Evolutionary conservation across 2,797 vertebrate genomes (phyloP), one percentile per base, ranked within the genome.

Genomic region (Aeoliscus strigatus): DNA sequence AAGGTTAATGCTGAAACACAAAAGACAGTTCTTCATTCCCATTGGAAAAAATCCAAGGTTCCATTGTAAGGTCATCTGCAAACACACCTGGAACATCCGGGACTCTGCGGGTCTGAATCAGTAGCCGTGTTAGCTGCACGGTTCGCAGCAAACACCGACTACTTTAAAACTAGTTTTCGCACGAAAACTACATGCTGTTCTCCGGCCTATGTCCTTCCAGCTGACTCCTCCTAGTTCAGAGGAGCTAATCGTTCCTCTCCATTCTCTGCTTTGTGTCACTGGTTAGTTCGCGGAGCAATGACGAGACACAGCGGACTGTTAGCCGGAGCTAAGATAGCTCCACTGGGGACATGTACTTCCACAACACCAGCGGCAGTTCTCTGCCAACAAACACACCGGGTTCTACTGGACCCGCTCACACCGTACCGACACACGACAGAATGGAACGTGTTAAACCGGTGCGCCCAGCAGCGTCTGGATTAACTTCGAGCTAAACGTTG

Each of bases 401-500:
- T 21, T 11, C 7, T 11, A 16, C 1, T 5, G 10, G 13, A 32
- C 24, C 34, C 12, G 15, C 17, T 36, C 10, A 8, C n/a, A 29
- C 12, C 16, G 46, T 8, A 14, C n/a, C 13, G 2, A 27, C 39
- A 14, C 4, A 27, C 6, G 6, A n/a, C 2, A 27, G 1, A 16
- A 4, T 28, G 37, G 9, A 17, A 46, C 40, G 38, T 65, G 62
- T 68, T 62, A 35, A 32, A 42, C 23, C 41, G 9, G 23, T 45
- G n/a, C 23, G 37, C 60, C n/a, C n/a, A 37, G 35, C 40, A 54
- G 35, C 36, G 39, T 55, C 27, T 40, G 12, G 18, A 36, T 70
- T 84, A 83, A 80, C 77, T 63, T 8, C 13, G 9, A 33, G 79
- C 75, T 85, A 80, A 53, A n/a, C 74, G 77, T 13, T 78, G 75